Percentiles rank a stretch among this genome's conserved stretches.
Evolutionary conservation across 2,113 vertebrate genomes (phyloP).

Genomic region (Probosciger aterrimus): DNA sequence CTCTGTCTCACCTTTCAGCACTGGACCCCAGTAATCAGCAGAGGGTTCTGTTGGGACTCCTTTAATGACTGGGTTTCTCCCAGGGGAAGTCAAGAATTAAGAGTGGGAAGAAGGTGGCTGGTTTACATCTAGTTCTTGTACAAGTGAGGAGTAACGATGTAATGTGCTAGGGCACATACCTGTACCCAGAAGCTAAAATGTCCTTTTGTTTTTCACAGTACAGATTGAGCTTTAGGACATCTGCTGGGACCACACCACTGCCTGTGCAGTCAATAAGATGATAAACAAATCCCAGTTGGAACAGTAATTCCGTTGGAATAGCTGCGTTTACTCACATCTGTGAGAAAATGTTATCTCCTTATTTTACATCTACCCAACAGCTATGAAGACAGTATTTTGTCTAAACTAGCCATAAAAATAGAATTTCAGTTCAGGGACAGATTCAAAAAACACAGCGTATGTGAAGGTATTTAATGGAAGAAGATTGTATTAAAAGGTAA

Average conservation of each 20-base stretch:
- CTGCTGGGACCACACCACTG: not conserved
- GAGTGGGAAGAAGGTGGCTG: not conserved
- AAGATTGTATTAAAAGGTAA: not conserved
- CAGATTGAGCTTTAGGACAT: not conserved
- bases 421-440: not conserved
- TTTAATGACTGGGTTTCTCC: not conserved
- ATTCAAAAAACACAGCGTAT: not conserved
- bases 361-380: not conserved
- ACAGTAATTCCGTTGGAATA: not conserved
- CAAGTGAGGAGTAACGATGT: accelerated
- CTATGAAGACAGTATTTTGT: not conserved
- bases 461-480: not conserved
- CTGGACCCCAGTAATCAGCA: not conserved
- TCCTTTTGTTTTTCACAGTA: not conserved
- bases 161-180: not conserved
- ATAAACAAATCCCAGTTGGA: not conserved
- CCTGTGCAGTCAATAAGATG: not conserved
- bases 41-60: not conserved
- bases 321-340: not conserved
- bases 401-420: not conserved
- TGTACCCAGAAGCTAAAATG: not conserved
- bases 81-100: not conserved
- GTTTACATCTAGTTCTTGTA: not conserved
- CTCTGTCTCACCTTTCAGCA: not conserved
- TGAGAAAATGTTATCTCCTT: not conserved